phyloP scores from a whole-genome alignment of 2,113 vertebrate genomes.

The Passer domesticus region DNA sequence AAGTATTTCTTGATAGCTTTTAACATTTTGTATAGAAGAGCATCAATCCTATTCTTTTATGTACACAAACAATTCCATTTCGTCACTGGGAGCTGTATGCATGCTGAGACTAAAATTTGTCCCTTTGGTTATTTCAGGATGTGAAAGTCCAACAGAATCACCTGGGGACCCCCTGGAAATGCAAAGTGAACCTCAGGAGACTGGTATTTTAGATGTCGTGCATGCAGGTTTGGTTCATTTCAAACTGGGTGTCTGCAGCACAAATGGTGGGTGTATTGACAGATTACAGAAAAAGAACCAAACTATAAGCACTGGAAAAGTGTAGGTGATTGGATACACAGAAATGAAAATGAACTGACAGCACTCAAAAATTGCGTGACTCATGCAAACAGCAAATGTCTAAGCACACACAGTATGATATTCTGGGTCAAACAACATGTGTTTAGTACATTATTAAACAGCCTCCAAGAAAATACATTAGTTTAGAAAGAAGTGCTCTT shows the following conservation, averaged over 20 bases:
- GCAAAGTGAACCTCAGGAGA: background rate
- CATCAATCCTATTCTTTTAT: background rate
- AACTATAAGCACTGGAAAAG: background rate
- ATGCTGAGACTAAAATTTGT: background rate
- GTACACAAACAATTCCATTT: background rate
- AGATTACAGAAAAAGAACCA: background rate
- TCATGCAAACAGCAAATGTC: conserved; percentile 2
- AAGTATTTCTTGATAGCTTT: background rate
- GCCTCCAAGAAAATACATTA: background rate
- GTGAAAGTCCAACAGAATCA: background rate
- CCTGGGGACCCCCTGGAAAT: background rate
- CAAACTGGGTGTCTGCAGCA: background rate
- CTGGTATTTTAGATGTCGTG: background rate
- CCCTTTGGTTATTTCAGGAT: background rate
- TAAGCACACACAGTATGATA: background rate
- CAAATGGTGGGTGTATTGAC: background rate
- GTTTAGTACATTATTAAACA: conserved; percentile 13
- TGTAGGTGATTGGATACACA: background rate
- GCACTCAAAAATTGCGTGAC: background rate
- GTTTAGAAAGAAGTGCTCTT: background rate
- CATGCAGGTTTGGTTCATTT: background rate
- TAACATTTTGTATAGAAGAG: background rate
- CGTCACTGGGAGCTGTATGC: background rate
- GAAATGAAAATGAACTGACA: background rate
- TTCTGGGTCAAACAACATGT: background rate